phyloP scores from a whole-genome alignment of 2,888 invertebrate genomes.

The Molanna angustata region DNA sequence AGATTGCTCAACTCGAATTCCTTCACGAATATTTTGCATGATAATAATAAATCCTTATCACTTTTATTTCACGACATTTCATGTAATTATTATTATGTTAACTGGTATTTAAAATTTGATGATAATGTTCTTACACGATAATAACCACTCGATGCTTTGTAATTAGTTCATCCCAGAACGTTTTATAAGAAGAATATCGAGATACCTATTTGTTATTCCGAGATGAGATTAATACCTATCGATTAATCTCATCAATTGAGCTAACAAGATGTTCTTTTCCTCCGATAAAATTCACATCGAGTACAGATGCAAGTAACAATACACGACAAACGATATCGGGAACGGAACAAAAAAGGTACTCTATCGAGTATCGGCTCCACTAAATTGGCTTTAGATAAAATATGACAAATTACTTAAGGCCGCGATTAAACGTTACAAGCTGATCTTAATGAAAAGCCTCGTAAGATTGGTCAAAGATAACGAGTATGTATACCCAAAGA shows the following conservation, averaged over 20 bases:
- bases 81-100: no score
- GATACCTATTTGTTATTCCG: constrained; percentile 16
- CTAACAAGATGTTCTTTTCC: constrained; percentile 23
- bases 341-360: not conserved
- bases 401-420: no score
- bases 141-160: constrained; percentile 12
- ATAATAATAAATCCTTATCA: no score
- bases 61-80: no score
- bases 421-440: no score
- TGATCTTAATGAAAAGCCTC: no score
- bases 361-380: no score
- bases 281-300: constrained; percentile 3
- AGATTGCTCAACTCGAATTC: no score
- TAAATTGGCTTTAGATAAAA: no score
- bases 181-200: constrained; percentile 1
- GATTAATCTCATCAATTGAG: constrained; percentile 24
- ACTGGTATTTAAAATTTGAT: constrained; percentile 5
- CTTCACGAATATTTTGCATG: no score
- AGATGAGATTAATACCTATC: constrained; percentile 18
- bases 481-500: no score
- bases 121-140: constrained; percentile 2
- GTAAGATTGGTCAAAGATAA: no score
- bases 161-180: constrained; percentile 13
- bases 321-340: not conserved
- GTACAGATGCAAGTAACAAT: not conserved